Evolutionary conservation across 2,113 vertebrate species (phyloP), one percentile per base, ranked within the genome.

Genomic region (Grallaria varia): DNA sequence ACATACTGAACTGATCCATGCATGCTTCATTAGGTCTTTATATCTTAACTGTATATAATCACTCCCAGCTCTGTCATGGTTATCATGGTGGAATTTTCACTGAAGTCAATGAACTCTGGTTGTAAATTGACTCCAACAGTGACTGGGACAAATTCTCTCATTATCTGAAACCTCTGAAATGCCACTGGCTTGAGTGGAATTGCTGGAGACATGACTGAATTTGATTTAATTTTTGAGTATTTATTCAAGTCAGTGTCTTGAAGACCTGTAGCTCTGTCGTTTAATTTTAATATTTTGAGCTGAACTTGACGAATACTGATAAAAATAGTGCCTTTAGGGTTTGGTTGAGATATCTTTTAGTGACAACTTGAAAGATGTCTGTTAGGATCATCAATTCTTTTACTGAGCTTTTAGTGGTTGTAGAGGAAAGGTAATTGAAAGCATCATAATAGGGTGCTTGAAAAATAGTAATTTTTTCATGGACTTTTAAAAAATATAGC

Each of bases 161-260:
- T 95, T 93, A 94, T 96, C 94, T 89, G 84, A 83, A 94, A 80
- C 87, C 81, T 96, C 89, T 94, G 87, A 96, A 96, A 93, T 95
- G 49, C 55, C 56, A 94, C 67, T 91, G 66, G 44, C 64, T 84
- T 78, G 67, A 90, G 62, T 67, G 73, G 66, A 95, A 90, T 67
- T 95, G 66, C 66, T 89, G 67, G 75, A 96, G 78, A 95, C 50
- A 64, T 83, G 78, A 87, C 74, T 90, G 55, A 83, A 94, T 95
- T 96, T 93, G 21, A 63, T 93, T 95, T 94, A 85, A 91, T 96
- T 91, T 97, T 96, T 82, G 96, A 78, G 71, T 91, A 87, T 97
- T 96, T 95, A 93, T 96, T 96, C 77, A 84, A 60, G 62, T 79
- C 76, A 91, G n/a, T 87, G 93, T 87, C 96, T 94, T 10, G 30